Conservation (phyloP, 2,113 vertebrate genomes). For the Dendrocopos noguchii region DNA sequence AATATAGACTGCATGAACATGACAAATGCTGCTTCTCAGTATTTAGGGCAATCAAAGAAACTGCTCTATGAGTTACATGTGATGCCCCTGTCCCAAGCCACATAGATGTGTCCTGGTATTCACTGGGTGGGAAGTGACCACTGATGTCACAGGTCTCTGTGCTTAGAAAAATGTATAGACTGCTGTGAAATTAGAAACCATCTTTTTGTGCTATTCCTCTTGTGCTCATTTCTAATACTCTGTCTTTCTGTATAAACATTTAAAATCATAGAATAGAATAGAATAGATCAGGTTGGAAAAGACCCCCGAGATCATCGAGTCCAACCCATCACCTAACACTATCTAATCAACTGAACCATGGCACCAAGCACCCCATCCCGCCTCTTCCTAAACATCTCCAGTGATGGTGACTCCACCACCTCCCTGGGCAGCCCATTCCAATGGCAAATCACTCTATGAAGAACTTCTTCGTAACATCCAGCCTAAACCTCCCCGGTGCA, state of each 20-base stretch:
- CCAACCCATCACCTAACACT: no score
- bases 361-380: no score
- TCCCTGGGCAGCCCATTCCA: no score
- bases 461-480: no score
- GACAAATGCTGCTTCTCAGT: not conserved
- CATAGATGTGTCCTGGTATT: accelerated
- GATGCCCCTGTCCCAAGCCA: not conserved
- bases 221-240: not conserved
- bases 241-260: not conserved
- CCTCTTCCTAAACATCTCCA: no score
- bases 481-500: no score
- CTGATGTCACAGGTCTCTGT: not conserved
- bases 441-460: no score
- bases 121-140: not conserved
- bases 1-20: not conserved
- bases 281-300: no score
- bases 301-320: no score
- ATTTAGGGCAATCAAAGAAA: not conserved
- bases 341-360: no score
- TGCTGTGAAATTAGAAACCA: not conserved
- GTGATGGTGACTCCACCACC: no score
- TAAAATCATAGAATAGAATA: not conserved
- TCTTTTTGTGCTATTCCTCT: not conserved
- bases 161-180: not conserved
- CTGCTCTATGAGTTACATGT: not conserved